Conservation (phyloP, 2,113 vertebrate species). For the Hydrochoerus hydrochaeris region DNA sequence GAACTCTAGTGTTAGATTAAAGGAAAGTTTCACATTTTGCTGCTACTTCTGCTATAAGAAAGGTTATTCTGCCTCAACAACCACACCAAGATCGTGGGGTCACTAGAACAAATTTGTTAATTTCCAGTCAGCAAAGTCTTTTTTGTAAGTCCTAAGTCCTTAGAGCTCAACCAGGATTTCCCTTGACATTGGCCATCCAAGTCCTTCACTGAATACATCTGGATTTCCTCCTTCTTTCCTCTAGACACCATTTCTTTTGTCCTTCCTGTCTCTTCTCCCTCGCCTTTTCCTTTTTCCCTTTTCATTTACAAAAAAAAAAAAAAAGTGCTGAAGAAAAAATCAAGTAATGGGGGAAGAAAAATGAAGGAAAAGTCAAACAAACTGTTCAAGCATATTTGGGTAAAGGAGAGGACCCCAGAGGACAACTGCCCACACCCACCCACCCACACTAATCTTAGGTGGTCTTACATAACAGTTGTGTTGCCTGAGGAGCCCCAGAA, state of each 20-base stretch:
- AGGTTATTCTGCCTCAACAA: not conserved
- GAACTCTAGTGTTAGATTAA: not conserved
- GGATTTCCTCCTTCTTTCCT: not conserved
- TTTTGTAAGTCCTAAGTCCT: not conserved
- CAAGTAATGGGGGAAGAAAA: not conserved
- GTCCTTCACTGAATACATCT: not conserved
- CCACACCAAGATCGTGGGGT: not conserved
- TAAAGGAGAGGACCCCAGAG: not conserved
- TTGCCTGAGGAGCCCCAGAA: not conserved
- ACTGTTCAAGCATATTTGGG: not conserved
- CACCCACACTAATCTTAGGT: not conserved
- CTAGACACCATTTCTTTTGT: not conserved
- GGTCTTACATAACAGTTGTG: not conserved
- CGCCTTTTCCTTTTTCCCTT: not conserved
- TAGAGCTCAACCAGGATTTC: not conserved
- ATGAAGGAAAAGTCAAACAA: not conserved
- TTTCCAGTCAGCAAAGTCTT: not conserved
- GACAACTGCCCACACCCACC: not conserved
- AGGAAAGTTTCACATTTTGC: not conserved
- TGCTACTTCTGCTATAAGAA: not conserved
- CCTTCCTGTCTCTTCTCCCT: not conserved
- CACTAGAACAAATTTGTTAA: not conserved
- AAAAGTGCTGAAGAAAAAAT: not conserved
- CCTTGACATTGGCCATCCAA: not conserved
- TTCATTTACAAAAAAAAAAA: slow-evolving; percentile 22